Evolutionary conservation across 2,888 invertebrate species (phyloP), one percentile per base, ranked within the genome.

Genomic region (Crepidodera aurea): DNA sequence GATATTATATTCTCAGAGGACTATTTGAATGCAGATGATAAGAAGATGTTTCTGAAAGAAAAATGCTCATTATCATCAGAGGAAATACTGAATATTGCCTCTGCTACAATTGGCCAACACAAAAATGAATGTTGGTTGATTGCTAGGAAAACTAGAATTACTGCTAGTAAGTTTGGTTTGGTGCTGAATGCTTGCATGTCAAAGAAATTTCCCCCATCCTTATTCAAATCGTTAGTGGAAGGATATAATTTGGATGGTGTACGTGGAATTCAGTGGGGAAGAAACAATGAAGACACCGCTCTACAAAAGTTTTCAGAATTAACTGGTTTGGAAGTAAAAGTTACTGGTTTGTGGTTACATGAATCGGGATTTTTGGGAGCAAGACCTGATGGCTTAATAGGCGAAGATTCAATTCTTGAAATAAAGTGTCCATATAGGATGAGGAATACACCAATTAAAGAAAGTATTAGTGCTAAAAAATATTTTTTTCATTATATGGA

Each of bases 231-330:
- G 12, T 25, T 56, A 46, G 8, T 51, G 6, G 56, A 46, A 18
- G 56, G 44, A 3, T 61, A 61, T 27, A 22, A 56, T 25, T 39
- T 56, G 25, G 10, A 46, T 51, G 19, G 22, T 29, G 42, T 50
- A 1, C 18, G 27, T 16, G 55, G 55, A 71, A 22, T 61, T 44
- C 32, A 25, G 50, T 16, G 66, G 66, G 42, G 73, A 70, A 50
- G 64, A 72, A 12, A 69, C 62, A 44, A 56, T 64, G 29, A 39
- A 66, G 5, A 39, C 13, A 25, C 8, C 7, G 53, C 22, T 4
- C 10, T 53, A 16, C 6, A 18, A 6, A n/a, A n/a, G 8, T 19
- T 51, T 22, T 10, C 7, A 34, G 29, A 29, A 1, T 16, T 2
- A 16, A 8, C n/a, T 1, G 6, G 6, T 7, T 8, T 34, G 15